Evolutionary conservation across 2,888 invertebrate species (phyloP).

Genomic region (Schizaphis graminum): DNA sequence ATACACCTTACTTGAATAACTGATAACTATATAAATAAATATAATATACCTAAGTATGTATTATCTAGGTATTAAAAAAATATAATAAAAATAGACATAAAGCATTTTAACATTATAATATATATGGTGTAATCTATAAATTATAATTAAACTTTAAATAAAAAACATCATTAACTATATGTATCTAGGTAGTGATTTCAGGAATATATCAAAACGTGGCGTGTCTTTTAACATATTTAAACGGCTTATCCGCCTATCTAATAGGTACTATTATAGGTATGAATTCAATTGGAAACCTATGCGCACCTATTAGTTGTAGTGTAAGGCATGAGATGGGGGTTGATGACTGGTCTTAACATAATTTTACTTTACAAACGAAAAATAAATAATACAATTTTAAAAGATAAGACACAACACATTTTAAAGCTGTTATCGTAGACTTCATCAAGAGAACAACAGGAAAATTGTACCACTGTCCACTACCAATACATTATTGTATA

Average conservation of each 20-base stretch:
- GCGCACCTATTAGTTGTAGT: neutral
- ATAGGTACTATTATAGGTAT: neutral
- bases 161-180: neutral
- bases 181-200: neutral
- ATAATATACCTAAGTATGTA: neutral
- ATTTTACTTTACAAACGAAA: neutral
- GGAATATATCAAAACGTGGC: neutral
- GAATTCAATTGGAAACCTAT: neutral
- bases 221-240: neutral
- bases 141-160: neutral
- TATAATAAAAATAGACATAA: neutral
- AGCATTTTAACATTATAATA: neutral
- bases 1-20: neutral
- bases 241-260: neutral
- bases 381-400: neutral
- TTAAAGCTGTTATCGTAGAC: neutral
- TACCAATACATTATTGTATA: neutral
- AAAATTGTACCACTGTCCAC: neutral
- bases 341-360: neutral
- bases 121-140: neutral
- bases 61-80: neutral
- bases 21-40: neutral
- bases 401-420: neutral
- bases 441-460: neutral
- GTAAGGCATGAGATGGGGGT: neutral